These are phyloP conservation scores for Eristalis intricaria DNA, from an alignment of 2,888 invertebrate genomes.

Conservation along the genomic window DNA sequence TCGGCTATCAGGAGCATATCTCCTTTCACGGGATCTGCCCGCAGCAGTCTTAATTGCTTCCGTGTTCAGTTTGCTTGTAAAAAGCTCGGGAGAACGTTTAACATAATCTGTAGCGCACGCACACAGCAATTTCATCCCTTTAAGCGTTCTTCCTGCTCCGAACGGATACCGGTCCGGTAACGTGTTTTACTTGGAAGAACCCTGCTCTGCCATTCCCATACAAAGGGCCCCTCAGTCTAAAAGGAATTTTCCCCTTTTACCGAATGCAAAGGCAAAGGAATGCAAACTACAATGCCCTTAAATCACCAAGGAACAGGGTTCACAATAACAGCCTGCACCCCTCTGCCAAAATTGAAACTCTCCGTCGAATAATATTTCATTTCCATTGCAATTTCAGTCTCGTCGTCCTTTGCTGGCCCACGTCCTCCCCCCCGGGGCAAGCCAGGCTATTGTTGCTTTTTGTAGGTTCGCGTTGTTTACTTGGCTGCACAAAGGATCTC, in stretches of 20 bases:
- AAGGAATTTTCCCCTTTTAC: slow-evolving; percentile 29
- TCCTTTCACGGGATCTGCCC: no score
- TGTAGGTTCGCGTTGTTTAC: slow-evolving; percentile 17
- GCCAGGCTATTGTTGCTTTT: background rate
- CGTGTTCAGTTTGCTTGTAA: background rate
- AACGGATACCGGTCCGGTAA: slow-evolving; percentile 10
- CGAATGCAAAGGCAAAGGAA: background rate
- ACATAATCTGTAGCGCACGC: background rate
- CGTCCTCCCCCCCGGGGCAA: background rate
- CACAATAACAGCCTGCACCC: slow-evolving; percentile 55
- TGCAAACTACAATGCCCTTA: slow-evolving; percentile 10
- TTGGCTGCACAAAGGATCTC: slow-evolving; percentile 42
- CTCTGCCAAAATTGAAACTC: slow-evolving; percentile 50
- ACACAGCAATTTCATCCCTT: background rate
- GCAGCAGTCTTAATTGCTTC: background rate
- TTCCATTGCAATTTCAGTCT: slow-evolving; percentile 52
- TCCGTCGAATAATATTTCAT: slow-evolving; percentile 61
- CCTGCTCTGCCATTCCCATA: background rate
- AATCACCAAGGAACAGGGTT: background rate
- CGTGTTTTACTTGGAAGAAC: slow-evolving; percentile 29
- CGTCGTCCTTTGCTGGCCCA: background rate
- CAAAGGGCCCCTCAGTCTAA: slow-evolving; percentile 15
- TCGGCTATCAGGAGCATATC: background rate
- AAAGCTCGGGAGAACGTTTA: background rate
- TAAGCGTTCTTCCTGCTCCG: background rate